Conservation (phyloP, 2,888 invertebrate genomes). For the Troilus luridus region DNA sequence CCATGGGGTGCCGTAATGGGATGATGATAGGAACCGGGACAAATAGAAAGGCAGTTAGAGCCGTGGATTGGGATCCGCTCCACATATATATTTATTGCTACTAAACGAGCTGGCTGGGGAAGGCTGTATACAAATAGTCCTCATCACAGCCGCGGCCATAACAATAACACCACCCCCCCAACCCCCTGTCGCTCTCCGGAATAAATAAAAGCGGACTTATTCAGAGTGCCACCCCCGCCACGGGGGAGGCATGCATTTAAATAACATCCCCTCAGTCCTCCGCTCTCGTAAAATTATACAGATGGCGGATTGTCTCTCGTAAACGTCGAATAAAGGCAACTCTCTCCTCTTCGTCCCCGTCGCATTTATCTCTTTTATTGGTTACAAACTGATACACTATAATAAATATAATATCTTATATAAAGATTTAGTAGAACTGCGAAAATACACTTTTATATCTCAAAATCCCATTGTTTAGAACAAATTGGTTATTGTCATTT, state of each 20-base stretch:
- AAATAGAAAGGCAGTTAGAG: conserved; percentile 45
- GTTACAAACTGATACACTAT: conserved; percentile 26
- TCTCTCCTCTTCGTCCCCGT: neutral
- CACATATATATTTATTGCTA: conserved; percentile 50
- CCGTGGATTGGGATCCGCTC: neutral
- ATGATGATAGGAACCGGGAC: conserved; percentile 40
- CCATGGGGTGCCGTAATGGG: conserved; percentile 36
- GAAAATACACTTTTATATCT: neutral
- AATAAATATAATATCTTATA: neutral
- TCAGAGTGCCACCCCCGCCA: neutral
- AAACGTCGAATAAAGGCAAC: conserved; percentile 44
- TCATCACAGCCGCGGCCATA: conserved; percentile 32
- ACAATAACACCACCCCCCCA: conserved; percentile 15
- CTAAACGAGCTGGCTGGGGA: conserved; percentile 10
- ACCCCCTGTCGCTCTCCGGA: conserved; percentile 3
- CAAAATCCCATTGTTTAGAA: neutral
- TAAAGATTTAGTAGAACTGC: neutral
- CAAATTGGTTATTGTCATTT: neutral
- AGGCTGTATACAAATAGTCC: conserved; percentile 42
- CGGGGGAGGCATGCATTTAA: conserved; percentile 45
- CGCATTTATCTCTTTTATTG: conserved; percentile 26
- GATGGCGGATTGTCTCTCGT: conserved; percentile 49
- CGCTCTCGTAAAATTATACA: conserved; percentile 42
- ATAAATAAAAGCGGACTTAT: conserved; percentile 49
- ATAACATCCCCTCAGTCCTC: conserved; percentile 15